Conservation (phyloP, 1,140 invertebrate genomes). For the Octopus sinensis region DNA sequence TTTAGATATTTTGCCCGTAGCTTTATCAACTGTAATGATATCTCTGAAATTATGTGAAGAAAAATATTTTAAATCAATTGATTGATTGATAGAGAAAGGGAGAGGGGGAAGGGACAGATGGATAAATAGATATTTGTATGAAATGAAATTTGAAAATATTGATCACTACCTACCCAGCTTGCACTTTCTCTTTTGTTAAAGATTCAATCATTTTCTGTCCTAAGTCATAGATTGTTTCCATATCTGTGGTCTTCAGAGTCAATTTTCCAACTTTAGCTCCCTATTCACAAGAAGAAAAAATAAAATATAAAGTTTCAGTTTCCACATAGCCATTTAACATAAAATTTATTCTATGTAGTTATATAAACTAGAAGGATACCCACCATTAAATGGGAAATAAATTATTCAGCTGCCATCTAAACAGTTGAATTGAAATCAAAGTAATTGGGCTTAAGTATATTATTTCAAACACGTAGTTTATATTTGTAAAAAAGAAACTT, state of each 20-base stretch:
- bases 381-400: too few species aligned
- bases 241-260: conserved; percentile 97
- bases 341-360: too few species aligned
- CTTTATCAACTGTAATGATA: conserved; percentile 96
- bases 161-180: conserved; percentile 58
- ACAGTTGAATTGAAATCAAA: too few species aligned
- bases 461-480: too few species aligned
- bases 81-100: too few species aligned
- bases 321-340: too few species aligned
- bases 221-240: conserved; percentile 99
- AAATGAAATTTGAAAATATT: background rate
- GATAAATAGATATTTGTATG: background rate
- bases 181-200: conserved; percentile 90
- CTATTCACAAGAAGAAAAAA: conserved; percentile 33
- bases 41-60: conserved; percentile 66
- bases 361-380: too few species aligned
- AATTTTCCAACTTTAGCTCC: conserved; percentile 88
- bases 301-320: too few species aligned
- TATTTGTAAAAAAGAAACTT: too few species aligned
- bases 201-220: conserved; percentile 99
- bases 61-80: background rate
- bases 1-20: conserved; percentile 93
- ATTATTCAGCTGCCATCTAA: too few species aligned
- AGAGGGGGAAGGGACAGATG: too few species aligned
- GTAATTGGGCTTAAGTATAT: too few species aligned